phyloP scores from a whole-genome alignment of 2,888 invertebrate genomes.

The Anticlea derivata region DNA sequence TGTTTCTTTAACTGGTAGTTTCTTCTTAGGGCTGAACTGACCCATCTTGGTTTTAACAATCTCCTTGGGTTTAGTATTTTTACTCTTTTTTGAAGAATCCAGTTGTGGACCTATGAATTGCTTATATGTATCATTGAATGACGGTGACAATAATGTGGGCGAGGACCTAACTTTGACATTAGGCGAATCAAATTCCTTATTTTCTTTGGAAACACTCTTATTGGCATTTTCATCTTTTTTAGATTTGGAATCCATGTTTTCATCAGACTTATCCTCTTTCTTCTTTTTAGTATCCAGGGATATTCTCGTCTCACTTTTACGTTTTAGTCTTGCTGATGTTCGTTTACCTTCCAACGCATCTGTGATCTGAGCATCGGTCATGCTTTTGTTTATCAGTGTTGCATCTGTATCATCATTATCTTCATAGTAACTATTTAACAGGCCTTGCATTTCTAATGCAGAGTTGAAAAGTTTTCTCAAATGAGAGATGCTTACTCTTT shows the following conservation, averaged over 20 bases:
- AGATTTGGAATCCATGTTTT: constrained; percentile 14
- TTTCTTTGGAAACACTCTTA: constrained; percentile 20
- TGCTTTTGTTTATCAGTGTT: constrained; percentile 22
- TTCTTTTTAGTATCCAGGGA: constrained; percentile 37
- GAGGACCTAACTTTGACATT: constrained; percentile 6
- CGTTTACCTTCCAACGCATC: constrained; percentile 39
- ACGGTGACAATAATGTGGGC: constrained; percentile 38
- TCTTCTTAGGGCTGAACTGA: constrained; percentile 50
- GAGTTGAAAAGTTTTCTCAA: constrained; percentile 50
- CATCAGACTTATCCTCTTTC: constrained; percentile 1
- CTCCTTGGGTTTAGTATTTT: constrained; percentile 40
- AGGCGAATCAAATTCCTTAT: constrained; percentile 14
- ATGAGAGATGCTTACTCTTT: constrained; percentile 43
- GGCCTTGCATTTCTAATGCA: constrained; percentile 57
- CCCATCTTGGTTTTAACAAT: constrained; percentile 61
- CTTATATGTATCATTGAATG: constrained; percentile 64
- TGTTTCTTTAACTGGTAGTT: constrained; percentile 18
- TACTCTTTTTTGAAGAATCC: constrained; percentile 1
- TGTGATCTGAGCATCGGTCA: constrained; percentile 48
- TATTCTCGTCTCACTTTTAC: constrained; percentile 37
- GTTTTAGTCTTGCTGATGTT: constrained; percentile 33
- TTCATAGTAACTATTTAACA: constrained; percentile 45
- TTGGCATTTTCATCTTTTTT: constrained; percentile 5
- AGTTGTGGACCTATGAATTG: constrained; percentile 49
- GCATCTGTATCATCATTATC: constrained; percentile 27